Percentiles rank a stretch among this genome's conserved stretches.
Conservation (phyloP, 2,797 vertebrate genomes). For the Macrochelys suwanniensis region DNA sequence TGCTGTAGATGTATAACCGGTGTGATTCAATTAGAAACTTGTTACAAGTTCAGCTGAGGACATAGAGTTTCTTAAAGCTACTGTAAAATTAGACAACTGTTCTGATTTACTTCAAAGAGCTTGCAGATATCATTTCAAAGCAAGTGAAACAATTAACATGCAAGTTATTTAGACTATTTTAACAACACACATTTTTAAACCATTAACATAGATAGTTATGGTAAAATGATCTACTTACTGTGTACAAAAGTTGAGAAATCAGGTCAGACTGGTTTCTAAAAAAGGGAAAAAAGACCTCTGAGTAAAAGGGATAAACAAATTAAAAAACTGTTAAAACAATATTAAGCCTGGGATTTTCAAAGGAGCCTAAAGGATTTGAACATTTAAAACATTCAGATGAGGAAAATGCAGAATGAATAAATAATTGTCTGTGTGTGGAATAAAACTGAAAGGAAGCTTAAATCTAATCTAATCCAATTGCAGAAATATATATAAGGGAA, state of each 20-base stretch:
- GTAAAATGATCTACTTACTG: neutral
- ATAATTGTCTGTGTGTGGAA: neutral
- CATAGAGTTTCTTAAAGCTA: neutral
- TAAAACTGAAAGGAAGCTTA: neutral
- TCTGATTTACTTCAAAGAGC: neutral
- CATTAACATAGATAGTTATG: neutral
- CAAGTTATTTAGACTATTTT: constrained; percentile 7
- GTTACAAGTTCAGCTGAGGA: neutral
- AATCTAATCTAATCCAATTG: constrained; percentile 40
- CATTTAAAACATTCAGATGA: neutral
- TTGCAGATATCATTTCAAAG: neutral
- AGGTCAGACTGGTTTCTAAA: constrained; percentile 69
- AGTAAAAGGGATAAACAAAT: constrained; percentile 46
- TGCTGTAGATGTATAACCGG: neutral
- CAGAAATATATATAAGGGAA: constrained; percentile 39
- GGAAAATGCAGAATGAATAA: neutral
- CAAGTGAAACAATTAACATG: neutral
- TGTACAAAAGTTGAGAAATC: constrained; percentile 54
- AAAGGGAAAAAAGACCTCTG: neutral
- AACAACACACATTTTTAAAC: constrained; percentile 32
- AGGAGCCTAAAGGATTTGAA: constrained; percentile 10
- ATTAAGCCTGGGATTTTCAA: constrained; percentile 38
- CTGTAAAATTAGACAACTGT: neutral
- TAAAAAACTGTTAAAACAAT: constrained; percentile 60
- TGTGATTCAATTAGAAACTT: neutral